Percentiles rank a stretch among this genome's conserved stretches.
phyloP scores from a whole-genome alignment of 2,888 invertebrate genomes.

The Miltochrista miniata region DNA sequence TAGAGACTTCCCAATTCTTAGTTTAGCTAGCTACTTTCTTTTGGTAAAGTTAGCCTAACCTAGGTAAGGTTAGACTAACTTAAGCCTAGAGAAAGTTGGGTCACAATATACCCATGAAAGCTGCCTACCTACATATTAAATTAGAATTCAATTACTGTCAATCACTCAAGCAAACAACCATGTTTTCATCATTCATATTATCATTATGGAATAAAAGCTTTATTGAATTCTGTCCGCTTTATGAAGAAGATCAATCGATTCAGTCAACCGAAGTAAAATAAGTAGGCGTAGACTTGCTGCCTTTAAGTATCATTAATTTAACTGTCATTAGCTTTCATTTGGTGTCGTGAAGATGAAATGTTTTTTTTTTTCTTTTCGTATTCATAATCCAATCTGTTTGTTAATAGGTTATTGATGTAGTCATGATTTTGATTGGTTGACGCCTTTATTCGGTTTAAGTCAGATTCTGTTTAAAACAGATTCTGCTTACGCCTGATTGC shows the following conservation, averaged over 20 bases:
- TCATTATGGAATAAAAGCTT: conserved; percentile 19
- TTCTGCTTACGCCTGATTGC: no score
- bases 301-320: conserved; percentile 37
- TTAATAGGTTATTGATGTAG: conserved; percentile 2
- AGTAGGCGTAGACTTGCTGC: conserved; percentile 34
- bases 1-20: no score
- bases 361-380: conserved; percentile 13
- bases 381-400: conserved; percentile 8
- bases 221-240: conserved; percentile 32
- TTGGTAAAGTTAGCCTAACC: no score
- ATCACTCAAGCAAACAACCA: conserved; percentile 10
- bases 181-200: conserved; percentile 18
- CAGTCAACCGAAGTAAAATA: conserved; percentile 27
- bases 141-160: conserved; percentile 15
- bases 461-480: no score
- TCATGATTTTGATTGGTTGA: background rate
- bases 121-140: background rate
- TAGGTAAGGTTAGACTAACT: no score
- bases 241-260: conserved; percentile 36
- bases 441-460: no score
- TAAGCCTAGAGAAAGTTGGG: no score
- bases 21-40: no score
- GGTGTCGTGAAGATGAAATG: conserved; percentile 14
- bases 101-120: no score
- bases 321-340: conserved; percentile 28